Percentiles rank a stretch among this genome's conserved stretches.
Evolutionary conservation across 2,797 vertebrate genomes (phyloP).

Genomic region (Leuciscus waleckii): DNA sequence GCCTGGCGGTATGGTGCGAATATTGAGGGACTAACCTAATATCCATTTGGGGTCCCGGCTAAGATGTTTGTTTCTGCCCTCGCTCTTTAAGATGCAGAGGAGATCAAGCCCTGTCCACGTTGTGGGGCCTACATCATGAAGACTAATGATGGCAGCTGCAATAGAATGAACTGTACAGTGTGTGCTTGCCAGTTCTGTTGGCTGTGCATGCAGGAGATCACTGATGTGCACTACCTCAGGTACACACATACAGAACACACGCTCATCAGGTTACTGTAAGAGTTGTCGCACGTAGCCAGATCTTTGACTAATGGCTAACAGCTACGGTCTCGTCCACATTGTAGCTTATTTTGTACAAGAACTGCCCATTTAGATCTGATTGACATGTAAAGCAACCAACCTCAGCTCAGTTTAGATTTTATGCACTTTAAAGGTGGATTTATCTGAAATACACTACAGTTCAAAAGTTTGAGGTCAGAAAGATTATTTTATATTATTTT

Average conservation of each 20-base stretch:
- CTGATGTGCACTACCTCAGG: slow-evolving; percentile 91
- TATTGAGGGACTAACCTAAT: not conserved
- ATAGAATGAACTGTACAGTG: slow-evolving; percentile 90
- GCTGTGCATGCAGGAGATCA: slow-evolving; percentile 92
- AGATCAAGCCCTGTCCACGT: slow-evolving; percentile 88
- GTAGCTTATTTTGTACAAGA: not conserved
- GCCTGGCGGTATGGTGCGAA: slow-evolving; percentile 70
- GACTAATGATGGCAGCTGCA: slow-evolving; percentile 90
- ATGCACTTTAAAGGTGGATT: not conserved
- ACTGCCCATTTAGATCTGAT: not conserved
- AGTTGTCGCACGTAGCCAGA: not conserved
- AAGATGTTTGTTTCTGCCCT: slow-evolving; percentile 34
- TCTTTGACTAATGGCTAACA: not conserved
- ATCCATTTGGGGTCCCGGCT: not conserved
- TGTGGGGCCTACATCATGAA: slow-evolving; percentile 91
- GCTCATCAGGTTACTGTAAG: slow-evolving; percentile 18
- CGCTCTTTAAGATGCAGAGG: slow-evolving; percentile 78
- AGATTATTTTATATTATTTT: not conserved
- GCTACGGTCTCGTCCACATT: not conserved
- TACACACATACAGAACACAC: slow-evolving; percentile 55
- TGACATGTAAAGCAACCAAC: not conserved
- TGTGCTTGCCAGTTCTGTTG: slow-evolving; percentile 92
- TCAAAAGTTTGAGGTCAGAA: not conserved
- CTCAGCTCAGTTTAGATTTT: not conserved
- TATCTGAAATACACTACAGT: not conserved